phyloP scores from a whole-genome alignment of 2,113 vertebrate species.

The Myotis brandtii region DNA sequence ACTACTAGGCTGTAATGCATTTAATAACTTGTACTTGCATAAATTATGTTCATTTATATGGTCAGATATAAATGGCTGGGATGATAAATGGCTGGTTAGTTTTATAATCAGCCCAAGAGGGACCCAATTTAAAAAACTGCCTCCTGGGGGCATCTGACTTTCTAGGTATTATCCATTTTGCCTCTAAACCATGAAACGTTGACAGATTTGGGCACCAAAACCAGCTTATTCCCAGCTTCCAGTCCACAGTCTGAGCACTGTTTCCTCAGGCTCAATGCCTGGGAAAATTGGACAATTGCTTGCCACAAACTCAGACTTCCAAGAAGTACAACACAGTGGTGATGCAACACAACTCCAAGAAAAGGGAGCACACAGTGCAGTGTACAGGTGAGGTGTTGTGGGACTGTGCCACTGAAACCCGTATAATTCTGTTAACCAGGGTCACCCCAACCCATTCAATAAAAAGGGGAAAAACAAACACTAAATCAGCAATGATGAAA shows the following conservation, averaged over 20 bases:
- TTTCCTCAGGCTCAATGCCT: not conserved
- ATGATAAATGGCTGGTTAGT: slow-evolving; percentile 81
- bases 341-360: not conserved
- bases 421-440: not conserved
- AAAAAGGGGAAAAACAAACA: not conserved
- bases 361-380: not conserved
- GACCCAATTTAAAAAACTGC: slow-evolving; percentile 65
- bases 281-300: not conserved
- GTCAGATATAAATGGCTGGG: slow-evolving; percentile 79
- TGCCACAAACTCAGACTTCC: not conserved
- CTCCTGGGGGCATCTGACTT: slow-evolving; percentile 63
- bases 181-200: not conserved
- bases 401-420: not conserved
- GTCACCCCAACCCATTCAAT: not conserved
- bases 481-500: not conserved
- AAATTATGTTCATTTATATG: slow-evolving; percentile 83
- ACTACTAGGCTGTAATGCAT: not conserved
- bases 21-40: slow-evolving; percentile 80
- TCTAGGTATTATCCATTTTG: slow-evolving; percentile 64
- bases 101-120: slow-evolving; percentile 77
- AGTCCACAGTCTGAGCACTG: not conserved
- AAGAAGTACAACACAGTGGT: not conserved
- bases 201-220: not conserved
- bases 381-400: not conserved
- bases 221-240: not conserved